Evolutionary conservation across 2,797 vertebrate species (phyloP), one percentile per base, ranked within the genome.

Genomic region (Leptatherina wallacei): DNA sequence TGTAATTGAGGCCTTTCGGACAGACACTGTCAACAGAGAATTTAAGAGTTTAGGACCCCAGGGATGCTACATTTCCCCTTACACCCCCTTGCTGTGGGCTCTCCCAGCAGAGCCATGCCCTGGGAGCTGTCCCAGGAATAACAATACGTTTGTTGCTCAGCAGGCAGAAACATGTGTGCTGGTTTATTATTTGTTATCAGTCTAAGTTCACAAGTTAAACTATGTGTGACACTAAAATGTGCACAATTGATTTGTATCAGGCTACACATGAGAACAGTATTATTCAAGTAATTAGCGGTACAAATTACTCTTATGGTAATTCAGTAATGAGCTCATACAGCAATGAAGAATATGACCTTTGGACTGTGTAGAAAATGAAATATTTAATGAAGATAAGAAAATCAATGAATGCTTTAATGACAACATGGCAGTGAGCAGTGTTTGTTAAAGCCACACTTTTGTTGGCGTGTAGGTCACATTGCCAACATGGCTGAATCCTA

Each of bases 1-100:
- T 90, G 81, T 72, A 65, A 54, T 42, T 40, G 69, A 77, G 56
- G 65, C 80, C 60, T 68, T 84, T 80, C 58, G 73, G 65, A 60
- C 44, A 61, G 52, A 80, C 47, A 36, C 59, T 30, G 79, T 76
- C 83, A 68, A 71, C 62, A 71, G 69, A 59, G 65, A 68, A 79
- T 85, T 71, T 63, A 72, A 66, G 69, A 47, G 55, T 72, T 61
- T 35, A 75, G 85, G 72, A 81, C 74, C 71, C 71, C 60, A 14
- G 77, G 40, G 65, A 73, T 61, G 66, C 38, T 35, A 1, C 60
- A 0, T 74, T 77, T 86, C 80, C 14, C 44, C 63, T 83, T 81
- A 71, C 75, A 78, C 32, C 47, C 47, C 29, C 64, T 62, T 66
- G 52, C 30, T 32, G 70, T 60, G 42, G 49, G 60, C 38, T 40